Conservation (phyloP, 2,797 vertebrate species). For the Spinibarbus caldwelli region DNA sequence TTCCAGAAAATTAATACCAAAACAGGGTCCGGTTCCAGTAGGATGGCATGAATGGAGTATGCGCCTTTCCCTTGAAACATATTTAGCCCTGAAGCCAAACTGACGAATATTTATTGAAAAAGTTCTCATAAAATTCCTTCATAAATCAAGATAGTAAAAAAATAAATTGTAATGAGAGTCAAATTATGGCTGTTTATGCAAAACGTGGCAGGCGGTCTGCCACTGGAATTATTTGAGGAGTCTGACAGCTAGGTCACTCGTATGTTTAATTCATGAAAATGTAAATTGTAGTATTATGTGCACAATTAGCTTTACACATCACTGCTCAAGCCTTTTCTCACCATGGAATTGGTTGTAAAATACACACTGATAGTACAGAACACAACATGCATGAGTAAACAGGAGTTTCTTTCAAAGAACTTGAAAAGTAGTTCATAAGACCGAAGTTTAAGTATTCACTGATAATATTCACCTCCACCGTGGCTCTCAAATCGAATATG, state of each 20-base stretch:
- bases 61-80: slow-evolving; percentile 7
- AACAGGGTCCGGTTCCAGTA: slow-evolving; percentile 22
- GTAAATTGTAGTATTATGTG: slow-evolving; percentile 52
- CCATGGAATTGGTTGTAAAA: background rate
- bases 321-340: slow-evolving; percentile 19
- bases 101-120: slow-evolving; percentile 41
- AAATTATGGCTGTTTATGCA: slow-evolving; percentile 45
- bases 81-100: slow-evolving; percentile 26
- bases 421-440: background rate
- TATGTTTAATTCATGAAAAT: slow-evolving; percentile 55
- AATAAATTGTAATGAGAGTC: slow-evolving; percentile 6
- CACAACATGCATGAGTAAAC: background rate
- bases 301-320: slow-evolving; percentile 38
- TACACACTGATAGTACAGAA: background rate
- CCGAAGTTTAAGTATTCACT: background rate
- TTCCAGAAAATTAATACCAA: slow-evolving; percentile 15
- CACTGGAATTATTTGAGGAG: slow-evolving; percentile 49
- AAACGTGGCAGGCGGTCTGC: slow-evolving; percentile 45
- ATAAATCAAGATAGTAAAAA: slow-evolving; percentile 46
- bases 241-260: slow-evolving; percentile 38
- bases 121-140: slow-evolving; percentile 17
- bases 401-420: background rate
- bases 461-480: background rate
- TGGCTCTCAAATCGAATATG: background rate
- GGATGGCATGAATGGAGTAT: slow-evolving; percentile 2